Conservation (phyloP, 2,888 invertebrate genomes). For the Noctua fimbriata region DNA sequence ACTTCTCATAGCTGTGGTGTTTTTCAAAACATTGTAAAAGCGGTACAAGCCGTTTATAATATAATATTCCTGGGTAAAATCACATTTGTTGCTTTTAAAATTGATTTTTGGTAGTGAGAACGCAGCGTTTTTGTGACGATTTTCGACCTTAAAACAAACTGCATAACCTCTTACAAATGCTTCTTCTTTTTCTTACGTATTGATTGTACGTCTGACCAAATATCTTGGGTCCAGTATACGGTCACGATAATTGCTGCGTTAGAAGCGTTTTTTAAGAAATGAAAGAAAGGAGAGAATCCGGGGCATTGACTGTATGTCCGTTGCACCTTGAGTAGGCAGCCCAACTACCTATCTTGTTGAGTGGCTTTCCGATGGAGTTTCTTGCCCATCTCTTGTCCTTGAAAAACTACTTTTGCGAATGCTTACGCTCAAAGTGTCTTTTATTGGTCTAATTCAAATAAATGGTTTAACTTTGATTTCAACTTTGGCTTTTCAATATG, state of each 20-base stretch:
- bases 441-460: neutral
- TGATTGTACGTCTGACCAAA: neutral
- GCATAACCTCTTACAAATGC: neutral
- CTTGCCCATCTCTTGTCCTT: too few species aligned
- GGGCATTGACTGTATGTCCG: too few species aligned
- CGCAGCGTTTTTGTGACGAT: slow-evolving; percentile 24
- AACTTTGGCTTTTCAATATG: neutral
- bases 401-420: neutral
- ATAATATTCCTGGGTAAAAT: slow-evolving; percentile 39
- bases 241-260: neutral
- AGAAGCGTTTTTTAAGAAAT: too few species aligned
- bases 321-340: too few species aligned
- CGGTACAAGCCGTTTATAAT: slow-evolving; percentile 43
- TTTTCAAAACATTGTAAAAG: slow-evolving; percentile 35
- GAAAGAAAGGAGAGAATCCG: too few species aligned
- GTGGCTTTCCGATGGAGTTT: too few species aligned
- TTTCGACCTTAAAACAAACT: neutral
- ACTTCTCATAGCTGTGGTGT: slow-evolving; percentile 27
- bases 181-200: neutral
- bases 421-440: neutral
- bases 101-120: slow-evolving; percentile 30
- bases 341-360: too few species aligned
- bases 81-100: slow-evolving; percentile 48
- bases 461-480: neutral
- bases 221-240: too few species aligned